Conservation (phyloP, 2,113 vertebrate species). For the Globicephala melas region DNA sequence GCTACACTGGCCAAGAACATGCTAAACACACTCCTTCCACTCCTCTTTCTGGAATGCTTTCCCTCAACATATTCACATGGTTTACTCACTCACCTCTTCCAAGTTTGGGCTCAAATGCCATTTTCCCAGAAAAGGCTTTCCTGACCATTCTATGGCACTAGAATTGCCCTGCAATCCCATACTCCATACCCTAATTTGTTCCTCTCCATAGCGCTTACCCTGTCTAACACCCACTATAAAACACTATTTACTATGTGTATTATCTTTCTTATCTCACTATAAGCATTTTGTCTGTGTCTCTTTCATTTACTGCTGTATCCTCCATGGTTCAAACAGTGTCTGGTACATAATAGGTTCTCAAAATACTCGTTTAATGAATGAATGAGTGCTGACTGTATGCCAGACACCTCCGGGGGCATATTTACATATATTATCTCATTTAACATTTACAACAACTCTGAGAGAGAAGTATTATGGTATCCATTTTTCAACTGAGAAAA, state of each 20-base stretch:
- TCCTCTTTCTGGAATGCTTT: background rate
- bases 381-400: background rate
- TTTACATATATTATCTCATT: background rate
- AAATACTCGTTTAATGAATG: background rate
- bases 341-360: background rate
- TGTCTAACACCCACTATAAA: background rate
- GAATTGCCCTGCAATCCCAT: background rate
- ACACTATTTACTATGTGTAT: background rate
- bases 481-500: background rate
- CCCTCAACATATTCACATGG: background rate
- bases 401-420: background rate
- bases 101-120: background rate
- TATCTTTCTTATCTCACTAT: background rate
- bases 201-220: background rate
- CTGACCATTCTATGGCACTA: background rate
- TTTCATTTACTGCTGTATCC: background rate
- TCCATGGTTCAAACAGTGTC: background rate
- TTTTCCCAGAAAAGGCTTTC: background rate
- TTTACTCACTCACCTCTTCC: background rate
- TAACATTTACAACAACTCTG: background rate
- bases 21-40: background rate
- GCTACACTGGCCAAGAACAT: background rate
- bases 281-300: background rate
- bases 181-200: background rate
- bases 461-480: background rate